Percentiles rank a stretch among this genome's conserved stretches.
Conservation (phyloP, 2,888 invertebrate genomes). For the Sacculina carcini region DNA sequence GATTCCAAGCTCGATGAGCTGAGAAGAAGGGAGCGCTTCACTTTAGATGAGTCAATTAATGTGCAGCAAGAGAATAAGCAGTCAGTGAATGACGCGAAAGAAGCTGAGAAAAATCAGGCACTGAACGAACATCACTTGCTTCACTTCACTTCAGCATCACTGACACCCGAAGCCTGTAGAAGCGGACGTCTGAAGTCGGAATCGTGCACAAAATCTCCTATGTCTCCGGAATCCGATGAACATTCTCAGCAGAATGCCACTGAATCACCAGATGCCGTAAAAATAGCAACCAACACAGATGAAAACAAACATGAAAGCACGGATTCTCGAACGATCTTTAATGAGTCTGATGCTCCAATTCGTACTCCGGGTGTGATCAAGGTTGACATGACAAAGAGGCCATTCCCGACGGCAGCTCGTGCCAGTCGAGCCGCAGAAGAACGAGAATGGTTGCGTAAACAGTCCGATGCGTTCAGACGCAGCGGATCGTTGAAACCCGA, state of each 20-base stretch:
- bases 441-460: slow-evolving; percentile 49
- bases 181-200: no score
- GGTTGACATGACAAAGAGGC: slow-evolving; percentile 42
- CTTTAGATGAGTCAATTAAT: slow-evolving; percentile 31
- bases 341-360: slow-evolving; percentile 24
- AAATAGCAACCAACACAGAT: no score
- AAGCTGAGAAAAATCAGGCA: slow-evolving; percentile 32
- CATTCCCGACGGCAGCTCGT: slow-evolving; percentile 53
- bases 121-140: no score
- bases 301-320: no score
- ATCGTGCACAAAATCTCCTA: no score
- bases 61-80: slow-evolving; percentile 30
- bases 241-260: no score
- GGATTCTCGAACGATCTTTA: no score
- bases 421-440: slow-evolving; percentile 42
- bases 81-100: slow-evolving; percentile 34
- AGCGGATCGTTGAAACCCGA: slow-evolving; percentile 37
- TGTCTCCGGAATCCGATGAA: no score
- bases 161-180: no score
- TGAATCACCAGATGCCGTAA: no score
- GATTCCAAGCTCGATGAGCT: neutral
- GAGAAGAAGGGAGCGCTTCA: slow-evolving; percentile 29
- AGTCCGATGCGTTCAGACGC: slow-evolving; percentile 39
- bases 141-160: neutral
- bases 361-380: slow-evolving; percentile 31